Percentiles rank a stretch among this genome's conserved stretches.
phyloP scores from a whole-genome alignment of 2,888 invertebrate genomes.

The Neuroscelio doddi region DNA sequence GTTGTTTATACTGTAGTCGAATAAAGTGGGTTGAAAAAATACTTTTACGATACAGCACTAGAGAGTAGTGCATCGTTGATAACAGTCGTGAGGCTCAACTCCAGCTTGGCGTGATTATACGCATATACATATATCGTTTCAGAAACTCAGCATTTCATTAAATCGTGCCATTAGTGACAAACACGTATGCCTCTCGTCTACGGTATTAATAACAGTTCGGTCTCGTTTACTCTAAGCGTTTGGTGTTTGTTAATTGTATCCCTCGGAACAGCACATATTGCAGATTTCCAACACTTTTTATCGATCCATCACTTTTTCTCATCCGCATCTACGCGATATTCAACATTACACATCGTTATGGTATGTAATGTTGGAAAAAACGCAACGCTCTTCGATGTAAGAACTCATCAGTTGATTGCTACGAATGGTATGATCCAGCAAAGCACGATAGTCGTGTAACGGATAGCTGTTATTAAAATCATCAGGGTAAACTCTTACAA shows the following conservation, averaged over 20 bases:
- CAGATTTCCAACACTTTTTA: conserved; percentile 25
- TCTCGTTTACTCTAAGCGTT: conserved; percentile 37
- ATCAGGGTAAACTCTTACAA: too few relatives aligned
- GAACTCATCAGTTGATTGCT: too few relatives aligned
- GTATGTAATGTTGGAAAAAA: conserved; percentile 21
- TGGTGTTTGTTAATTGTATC: conserved; percentile 34
- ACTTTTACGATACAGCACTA: conserved; percentile 11
- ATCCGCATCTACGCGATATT: conserved; percentile 5
- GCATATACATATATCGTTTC: conserved; percentile 20
- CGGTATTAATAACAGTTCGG: conserved; percentile 41
- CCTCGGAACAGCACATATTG: conserved; percentile 20
- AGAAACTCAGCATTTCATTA: conserved; percentile 23
- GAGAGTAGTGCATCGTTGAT: conserved; percentile 12
- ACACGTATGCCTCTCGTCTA: conserved; percentile 19
- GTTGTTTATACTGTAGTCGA: too few relatives aligned
- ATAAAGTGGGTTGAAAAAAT: conserved; percentile 15
- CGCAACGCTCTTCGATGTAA: too few relatives aligned
- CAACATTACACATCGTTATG: conserved; percentile 40
- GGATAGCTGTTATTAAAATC: too few relatives aligned
- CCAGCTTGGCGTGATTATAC: conserved; percentile 19
- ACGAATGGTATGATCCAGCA: too few relatives aligned
- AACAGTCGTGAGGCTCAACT: conserved; percentile 6
- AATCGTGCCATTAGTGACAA: conserved; percentile 35
- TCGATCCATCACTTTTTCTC: conserved; percentile 10
- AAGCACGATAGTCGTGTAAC: too few relatives aligned